These are phyloP conservation scores for Gobionotothen gibberifrons DNA, from an alignment of 2,797 vertebrate genomes.

Conservation along the genomic window DNA sequence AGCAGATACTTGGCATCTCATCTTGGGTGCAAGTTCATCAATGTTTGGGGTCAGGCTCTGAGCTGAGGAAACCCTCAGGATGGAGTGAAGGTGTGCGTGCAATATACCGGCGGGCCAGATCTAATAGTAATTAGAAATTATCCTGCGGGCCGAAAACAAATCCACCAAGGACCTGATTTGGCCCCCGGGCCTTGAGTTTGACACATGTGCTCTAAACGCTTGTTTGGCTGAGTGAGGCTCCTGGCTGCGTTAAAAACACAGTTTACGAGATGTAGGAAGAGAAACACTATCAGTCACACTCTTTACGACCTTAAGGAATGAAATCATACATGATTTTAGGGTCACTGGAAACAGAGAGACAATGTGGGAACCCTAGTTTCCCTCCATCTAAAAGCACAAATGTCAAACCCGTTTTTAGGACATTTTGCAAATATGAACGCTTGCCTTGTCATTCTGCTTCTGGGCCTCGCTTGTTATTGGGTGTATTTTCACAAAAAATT, in stretches of 20 bases:
- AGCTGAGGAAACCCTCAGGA: too few species aligned
- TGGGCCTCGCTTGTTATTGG: slow-evolving; percentile 55
- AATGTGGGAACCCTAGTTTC: not conserved
- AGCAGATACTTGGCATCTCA: too few species aligned
- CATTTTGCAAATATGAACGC: slow-evolving; percentile 48
- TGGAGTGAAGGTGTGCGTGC: too few species aligned
- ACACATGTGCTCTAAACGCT: too few species aligned
- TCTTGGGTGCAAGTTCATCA: too few species aligned
- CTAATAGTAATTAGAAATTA: too few species aligned
- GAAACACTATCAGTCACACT: not conserved
- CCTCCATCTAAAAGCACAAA: slow-evolving; percentile 22
- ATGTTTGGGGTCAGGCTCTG: too few species aligned
- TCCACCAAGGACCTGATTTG: too few species aligned
- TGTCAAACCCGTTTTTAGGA: slow-evolving; percentile 35
- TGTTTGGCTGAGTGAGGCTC: slow-evolving; percentile 19
- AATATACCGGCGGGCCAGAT: too few species aligned
- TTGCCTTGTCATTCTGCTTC: slow-evolving; percentile 58
- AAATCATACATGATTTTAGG: not conserved
- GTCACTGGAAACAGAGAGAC: not conserved
- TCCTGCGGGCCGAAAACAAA: too few species aligned
- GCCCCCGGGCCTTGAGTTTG: too few species aligned
- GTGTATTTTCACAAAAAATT: slow-evolving; percentile 59
- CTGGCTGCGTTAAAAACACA: slow-evolving; percentile 7
- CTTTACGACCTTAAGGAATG: slow-evolving; percentile 1
- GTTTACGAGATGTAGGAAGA: slow-evolving; percentile 8